Evolutionary conservation across 1,140 invertebrate genomes (phyloP), one percentile per base, ranked within the genome.

Genomic region (Delia radicum): DNA sequence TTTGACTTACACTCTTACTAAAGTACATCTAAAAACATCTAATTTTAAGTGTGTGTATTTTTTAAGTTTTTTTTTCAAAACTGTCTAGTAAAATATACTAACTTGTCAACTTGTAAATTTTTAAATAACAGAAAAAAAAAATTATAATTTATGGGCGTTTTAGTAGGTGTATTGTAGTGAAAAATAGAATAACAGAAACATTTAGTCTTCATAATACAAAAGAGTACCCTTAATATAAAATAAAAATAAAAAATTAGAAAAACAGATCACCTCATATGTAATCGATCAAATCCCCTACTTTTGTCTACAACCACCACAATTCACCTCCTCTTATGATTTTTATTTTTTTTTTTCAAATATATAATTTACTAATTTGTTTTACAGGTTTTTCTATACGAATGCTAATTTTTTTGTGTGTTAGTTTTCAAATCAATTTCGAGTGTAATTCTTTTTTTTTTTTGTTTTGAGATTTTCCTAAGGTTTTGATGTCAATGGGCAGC

Each of bases 71-170:
- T 27, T 63, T 63, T 63, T 63, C 24, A 27, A 63, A 63, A 27
- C 2, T 24, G 27, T 63, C 26, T 8, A n/a, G 15, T 27, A 63
- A 24, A 63, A 13, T 24, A 62, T 18, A 6, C 28, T 29, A 67
- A 67, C 27, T 67, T 67, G 63, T 69, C 29, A 33, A 29, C n/a
- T 28, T 31, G 18, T 33, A 2, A 69, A 24, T 37, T 18, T 65
- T 18, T 33, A 69, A 69, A 69, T 33, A 63, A 27, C 3, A 27
- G 26, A 63, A 63, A 63, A 67, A 31, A 37, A 69, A 31, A 69
- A 69, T 15, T 69, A 69, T 69, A 69, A 69, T 69, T 69, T 69
- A 69, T 69, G 65, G 65, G 65, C 65, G 65, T 69, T 69, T 69
- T 69, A 69, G 65, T 69, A 69, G 65, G 65, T 69, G 65, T 69